Conservation (phyloP, 2,888 invertebrate genomes). For the Mactromeris polynyma region DNA sequence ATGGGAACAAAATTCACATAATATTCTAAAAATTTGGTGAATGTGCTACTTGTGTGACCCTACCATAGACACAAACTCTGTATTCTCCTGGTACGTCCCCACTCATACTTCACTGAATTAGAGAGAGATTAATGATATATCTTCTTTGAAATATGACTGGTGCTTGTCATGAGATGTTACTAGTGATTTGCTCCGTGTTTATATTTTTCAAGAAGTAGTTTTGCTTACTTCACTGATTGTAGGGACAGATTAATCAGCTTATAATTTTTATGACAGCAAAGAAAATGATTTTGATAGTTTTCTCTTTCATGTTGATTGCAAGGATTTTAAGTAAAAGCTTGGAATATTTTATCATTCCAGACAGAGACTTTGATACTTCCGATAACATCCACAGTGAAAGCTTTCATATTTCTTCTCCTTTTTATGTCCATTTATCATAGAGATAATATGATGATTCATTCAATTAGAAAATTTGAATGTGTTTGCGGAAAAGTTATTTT, state of each 20-base stretch:
- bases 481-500: too few species aligned
- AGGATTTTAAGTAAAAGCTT: background rate
- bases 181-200: background rate
- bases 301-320: background rate
- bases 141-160: background rate
- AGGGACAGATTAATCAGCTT: background rate
- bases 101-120: background rate
- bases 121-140: background rate
- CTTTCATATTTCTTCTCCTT: background rate
- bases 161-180: background rate
- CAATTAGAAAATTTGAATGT: too few species aligned
- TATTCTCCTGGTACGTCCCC: background rate
- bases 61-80: background rate
- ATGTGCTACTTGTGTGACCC: background rate
- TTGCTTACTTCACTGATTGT: background rate
- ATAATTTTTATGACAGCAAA: background rate
- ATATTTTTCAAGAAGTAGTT: background rate
- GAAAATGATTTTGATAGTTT: background rate
- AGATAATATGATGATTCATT: background rate
- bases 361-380: background rate
- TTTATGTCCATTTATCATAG: background rate
- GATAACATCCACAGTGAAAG: background rate
- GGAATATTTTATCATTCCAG: background rate
- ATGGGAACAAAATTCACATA: too few species aligned
- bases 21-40: too few species aligned